Percentiles rank a stretch among this genome's conserved stretches.
Conservation (phyloP, 2,797 vertebrate species). For the Oophaga sylvatica region DNA sequence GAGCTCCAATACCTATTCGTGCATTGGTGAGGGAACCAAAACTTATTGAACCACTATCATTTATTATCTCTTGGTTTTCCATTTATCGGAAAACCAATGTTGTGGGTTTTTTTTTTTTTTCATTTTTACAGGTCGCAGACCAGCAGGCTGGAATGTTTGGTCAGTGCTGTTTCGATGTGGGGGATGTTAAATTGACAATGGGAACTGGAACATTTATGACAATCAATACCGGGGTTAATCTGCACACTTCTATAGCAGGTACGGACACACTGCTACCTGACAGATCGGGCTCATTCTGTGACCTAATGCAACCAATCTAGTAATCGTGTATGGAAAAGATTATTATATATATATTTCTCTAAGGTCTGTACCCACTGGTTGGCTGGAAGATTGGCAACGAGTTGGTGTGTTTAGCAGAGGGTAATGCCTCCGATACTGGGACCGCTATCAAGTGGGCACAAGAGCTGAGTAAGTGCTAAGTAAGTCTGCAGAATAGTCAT, state of each 20-base stretch:
- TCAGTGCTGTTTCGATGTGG: conserved; percentile 91
- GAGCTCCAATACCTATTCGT: conserved; percentile 85
- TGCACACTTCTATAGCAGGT: conserved; percentile 82
- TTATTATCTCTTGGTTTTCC: too few relatives aligned
- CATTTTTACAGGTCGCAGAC: conserved; percentile 84
- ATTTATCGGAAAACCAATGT: too few relatives aligned
- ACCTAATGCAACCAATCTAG: neutral
- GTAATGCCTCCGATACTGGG: conserved; percentile 87
- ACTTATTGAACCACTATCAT: neutral
- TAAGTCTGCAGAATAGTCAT: conserved; percentile 5
- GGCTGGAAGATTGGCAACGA: conserved; percentile 95
- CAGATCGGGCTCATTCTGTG: neutral
- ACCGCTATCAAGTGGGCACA: conserved; percentile 91
- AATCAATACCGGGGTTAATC: conserved; percentile 88
- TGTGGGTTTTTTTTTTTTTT: too few relatives aligned
- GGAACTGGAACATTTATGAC: conserved; percentile 95
- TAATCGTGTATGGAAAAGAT: neutral
- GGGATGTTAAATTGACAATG: conserved; percentile 95
- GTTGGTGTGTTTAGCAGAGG: conserved; percentile 89
- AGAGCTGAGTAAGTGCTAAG: conserved; percentile 81
- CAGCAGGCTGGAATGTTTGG: conserved; percentile 98
- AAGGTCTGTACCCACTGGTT: conserved; percentile 92
- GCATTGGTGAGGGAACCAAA: conserved; percentile 84
- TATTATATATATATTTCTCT: conserved; percentile 10
- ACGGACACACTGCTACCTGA: neutral